Base-by-base conservation (phyloP, 2,797 vertebrate species). In the Hyperoplus immaculatus region DNA sequence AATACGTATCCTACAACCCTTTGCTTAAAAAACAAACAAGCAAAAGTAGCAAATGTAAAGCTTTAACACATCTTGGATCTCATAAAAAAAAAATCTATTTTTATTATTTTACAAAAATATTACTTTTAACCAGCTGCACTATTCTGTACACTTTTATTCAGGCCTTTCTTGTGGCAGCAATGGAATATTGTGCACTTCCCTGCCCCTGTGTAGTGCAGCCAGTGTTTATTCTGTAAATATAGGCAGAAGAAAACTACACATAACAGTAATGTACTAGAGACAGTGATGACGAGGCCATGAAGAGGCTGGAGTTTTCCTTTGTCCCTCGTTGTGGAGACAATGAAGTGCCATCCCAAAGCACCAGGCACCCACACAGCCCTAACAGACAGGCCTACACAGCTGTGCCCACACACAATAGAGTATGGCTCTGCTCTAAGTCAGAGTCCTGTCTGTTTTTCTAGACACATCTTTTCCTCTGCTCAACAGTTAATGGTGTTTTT, bases 311-410 rank as follows among this genome's bases (percentile, higher is more conserved):
- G 39, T 59, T 61, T 56, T 49, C 50, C 43, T 60, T 55, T 41
- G 46, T 73, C 56, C 60, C 47, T 36, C 21, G 6, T 65, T 53
- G 74, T 67, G 69, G 76, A 69, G 72, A 81, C 63, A 78, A 60
- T 63, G 51, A 74, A 82, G 66, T 56, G 55, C 21, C 80, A 59
- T 58, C 56, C 8, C 11, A 80, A 60, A 71, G 78, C 81, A 54
- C 73, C 78, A 79, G 70, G 49, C 79, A 64, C 71, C 51, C 59
- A 46, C 75, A 49, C 64, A 14, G 53, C 38, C 42, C 70, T 29
- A 36, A 10, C 54, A 74, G 49, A 72, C 81, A 8, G 21, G 41
- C 65, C 47, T 55, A 77, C 80, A 80, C 75, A 74, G 76, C 72
- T 45, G 51, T 59, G 67, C 53, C 64, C 36, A 21, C 5, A 46